Evolutionary conservation across 2,113 vertebrate species (phyloP).

Genomic region (Theropithecus gelada): DNA sequence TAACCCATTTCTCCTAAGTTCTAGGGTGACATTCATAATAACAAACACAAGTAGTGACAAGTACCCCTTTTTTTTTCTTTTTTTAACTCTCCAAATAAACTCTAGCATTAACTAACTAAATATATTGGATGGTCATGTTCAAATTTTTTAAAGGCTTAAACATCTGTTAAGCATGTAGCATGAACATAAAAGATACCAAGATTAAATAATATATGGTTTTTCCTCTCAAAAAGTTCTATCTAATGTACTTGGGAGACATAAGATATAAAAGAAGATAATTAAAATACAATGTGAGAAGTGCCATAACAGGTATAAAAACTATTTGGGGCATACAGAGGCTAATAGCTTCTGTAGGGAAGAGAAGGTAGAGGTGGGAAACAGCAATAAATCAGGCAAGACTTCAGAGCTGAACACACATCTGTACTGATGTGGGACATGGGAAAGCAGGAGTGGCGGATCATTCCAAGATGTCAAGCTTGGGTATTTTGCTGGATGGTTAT

Average conservation of each 20-base stretch:
- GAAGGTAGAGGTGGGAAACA: not conserved
- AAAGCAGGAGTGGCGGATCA: not conserved
- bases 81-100: conserved; percentile 18
- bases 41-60: not conserved
- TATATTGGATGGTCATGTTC: not conserved
- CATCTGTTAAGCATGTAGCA: not conserved
- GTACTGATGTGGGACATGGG: not conserved
- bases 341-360: not conserved
- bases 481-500: not conserved
- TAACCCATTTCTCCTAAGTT: not conserved
- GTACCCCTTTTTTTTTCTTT: not conserved
- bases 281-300: not conserved
- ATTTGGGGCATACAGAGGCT: not conserved
- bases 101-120: not conserved
- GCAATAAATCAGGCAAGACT: not conserved
- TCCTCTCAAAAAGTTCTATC: not conserved
- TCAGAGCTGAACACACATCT: not conserved
- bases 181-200: not conserved
- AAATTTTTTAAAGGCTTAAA: not conserved
- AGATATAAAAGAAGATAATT: not conserved
- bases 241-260: not conserved
- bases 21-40: conserved; percentile 44
- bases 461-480: not conserved
- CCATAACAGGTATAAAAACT: not conserved
- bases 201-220: not conserved